Evolutionary conservation across 2,888 invertebrate species (phyloP), one percentile per base, ranked within the genome.

Genomic region (Machimus atricapillus): DNA sequence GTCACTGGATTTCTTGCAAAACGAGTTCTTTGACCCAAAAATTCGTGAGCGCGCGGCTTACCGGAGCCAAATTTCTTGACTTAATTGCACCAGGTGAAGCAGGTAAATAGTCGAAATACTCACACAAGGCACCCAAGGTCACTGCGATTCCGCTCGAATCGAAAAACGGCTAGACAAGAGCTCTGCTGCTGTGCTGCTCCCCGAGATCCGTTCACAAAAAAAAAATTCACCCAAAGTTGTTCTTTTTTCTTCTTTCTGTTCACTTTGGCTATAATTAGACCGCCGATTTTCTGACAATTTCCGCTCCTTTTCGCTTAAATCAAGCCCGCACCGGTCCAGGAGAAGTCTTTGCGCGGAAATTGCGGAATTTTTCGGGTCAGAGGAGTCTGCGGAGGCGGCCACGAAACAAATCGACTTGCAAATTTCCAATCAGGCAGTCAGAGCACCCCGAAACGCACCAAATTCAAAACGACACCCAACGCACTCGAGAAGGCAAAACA

Each of bases 1-100:
- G 85, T 85, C 85, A 85, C 74, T 74, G 14, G 19, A 46, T 46
- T 46, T 31, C 27, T 85, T 27, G 27, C 34, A 46, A 74, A 74
- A 46, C 85, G 85, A 46, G 85, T 85, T 85, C 85, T 85, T 74
- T 85, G 85, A 85, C 85, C 85, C 74, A 74, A 85, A 85, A 31
- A 31, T 37, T 66, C 19, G 66, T 66, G 66, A 66, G 14, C 23
- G 66, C 12, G 27, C 66, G 23, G 66, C 66, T 23, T 4, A 27
- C 4, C 43, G 14, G 43, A 46, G 43, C 16, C 8, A 27, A 66
- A 27, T 66, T 66, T 66, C 27, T 8, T 23, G 9, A 12, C 40
- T 16, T 37, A 66, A 37, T 83, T 66, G 66, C 43, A 58, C 14
- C 31, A 74, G 66, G 34, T 37, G 9, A 58, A 40, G 19, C 34